These are phyloP conservation scores for Adineta ricciae DNA, from an alignment of 2,888 invertebrate genomes.

Conservation along the genomic window DNA sequence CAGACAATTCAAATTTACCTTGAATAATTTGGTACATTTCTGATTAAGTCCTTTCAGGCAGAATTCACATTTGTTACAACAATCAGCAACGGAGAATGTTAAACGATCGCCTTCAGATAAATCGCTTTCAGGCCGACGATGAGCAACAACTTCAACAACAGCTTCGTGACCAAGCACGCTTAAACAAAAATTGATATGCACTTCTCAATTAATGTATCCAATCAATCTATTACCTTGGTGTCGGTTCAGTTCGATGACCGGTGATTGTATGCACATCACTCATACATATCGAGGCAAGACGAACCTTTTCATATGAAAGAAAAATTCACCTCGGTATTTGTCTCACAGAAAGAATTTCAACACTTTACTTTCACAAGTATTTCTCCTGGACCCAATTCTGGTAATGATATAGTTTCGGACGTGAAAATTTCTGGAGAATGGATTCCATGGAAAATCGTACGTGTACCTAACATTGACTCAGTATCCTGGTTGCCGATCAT, in stretches of 20 bases:
- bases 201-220: neutral
- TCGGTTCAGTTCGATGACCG: constrained; percentile 37
- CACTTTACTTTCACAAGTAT: constrained; percentile 36
- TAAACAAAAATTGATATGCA: neutral
- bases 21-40: constrained; percentile 35
- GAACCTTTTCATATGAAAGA: constrained; percentile 24
- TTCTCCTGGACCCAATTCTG: constrained; percentile 16
- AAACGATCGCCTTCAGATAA: constrained; percentile 36
- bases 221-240: constrained; percentile 37
- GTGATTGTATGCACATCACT: constrained; percentile 37
- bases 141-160: constrained; percentile 36
- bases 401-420: neutral
- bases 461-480: neutral
- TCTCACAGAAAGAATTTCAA: too few relatives aligned
- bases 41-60: constrained; percentile 36
- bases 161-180: constrained; percentile 39
- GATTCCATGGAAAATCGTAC: constrained; percentile 26
- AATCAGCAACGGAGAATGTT: constrained; percentile 36
- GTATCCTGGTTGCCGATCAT: neutral
- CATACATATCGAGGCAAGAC: constrained; percentile 38
- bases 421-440: neutral
- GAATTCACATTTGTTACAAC: constrained; percentile 35
- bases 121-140: constrained; percentile 29
- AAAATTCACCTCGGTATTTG: too few relatives aligned
- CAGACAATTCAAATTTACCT: too few relatives aligned